Evolutionary conservation across 2,888 invertebrate species (phyloP).

Genomic region (Herminia tarsipennalis): DNA sequence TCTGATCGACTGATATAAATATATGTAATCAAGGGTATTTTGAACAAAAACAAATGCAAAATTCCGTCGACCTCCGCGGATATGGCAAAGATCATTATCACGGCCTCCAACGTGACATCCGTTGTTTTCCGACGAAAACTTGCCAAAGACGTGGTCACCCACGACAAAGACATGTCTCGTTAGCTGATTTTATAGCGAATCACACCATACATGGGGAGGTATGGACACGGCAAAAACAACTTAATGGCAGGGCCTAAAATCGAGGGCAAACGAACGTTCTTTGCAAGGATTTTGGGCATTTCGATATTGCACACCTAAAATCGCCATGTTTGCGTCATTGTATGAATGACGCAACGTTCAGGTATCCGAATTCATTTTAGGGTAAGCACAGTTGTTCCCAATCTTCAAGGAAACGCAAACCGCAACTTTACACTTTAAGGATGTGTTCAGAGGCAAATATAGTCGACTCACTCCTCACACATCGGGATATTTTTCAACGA

Average conservation of each 20-base stretch:
- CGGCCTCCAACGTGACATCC: slow-evolving; percentile 68
- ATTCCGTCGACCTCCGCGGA: slow-evolving; percentile 46
- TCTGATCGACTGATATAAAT: slow-evolving; percentile 13
- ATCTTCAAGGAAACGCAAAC: slow-evolving; percentile 26
- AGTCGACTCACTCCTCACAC: not conserved
- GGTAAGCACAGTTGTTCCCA: slow-evolving; percentile 20
- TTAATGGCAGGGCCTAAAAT: slow-evolving; percentile 55
- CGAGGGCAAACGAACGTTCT: slow-evolving; percentile 52
- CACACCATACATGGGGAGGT: slow-evolving; percentile 63
- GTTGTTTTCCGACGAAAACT: slow-evolving; percentile 63
- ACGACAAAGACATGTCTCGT: slow-evolving; percentile 70
- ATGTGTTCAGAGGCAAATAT: slow-evolving; percentile 15
- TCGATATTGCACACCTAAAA: slow-evolving; percentile 15
- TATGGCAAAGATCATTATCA: slow-evolving; percentile 62
- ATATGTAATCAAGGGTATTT: slow-evolving; percentile 26
- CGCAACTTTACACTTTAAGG: slow-evolving; percentile 21
- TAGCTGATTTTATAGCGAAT: slow-evolving; percentile 60
- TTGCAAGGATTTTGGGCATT: slow-evolving; percentile 38
- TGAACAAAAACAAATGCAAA: slow-evolving; percentile 50
- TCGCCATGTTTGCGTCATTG: slow-evolving; percentile 26
- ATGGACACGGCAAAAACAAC: slow-evolving; percentile 58
- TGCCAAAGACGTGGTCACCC: slow-evolving; percentile 68
- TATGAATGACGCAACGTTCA: slow-evolving; percentile 30
- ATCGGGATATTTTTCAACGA: not conserved
- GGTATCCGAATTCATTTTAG: slow-evolving; percentile 32